These are phyloP conservation scores for Bungarus multicinctus DNA, from an alignment of 2,113 vertebrate species.

Conservation along the genomic window DNA sequence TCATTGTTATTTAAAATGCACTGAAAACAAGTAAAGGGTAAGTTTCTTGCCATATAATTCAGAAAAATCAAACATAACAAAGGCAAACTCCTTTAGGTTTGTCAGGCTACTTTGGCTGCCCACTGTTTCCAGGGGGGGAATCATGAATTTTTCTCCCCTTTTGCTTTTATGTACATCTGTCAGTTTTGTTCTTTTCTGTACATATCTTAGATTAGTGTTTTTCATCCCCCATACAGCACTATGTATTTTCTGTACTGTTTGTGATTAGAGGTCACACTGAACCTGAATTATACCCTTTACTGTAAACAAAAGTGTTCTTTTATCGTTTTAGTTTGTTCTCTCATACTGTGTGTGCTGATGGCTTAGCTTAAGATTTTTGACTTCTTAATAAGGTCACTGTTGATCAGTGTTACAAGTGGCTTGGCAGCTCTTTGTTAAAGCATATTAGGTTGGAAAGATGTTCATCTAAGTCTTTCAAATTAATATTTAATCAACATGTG, in stretches of 20 bases:
- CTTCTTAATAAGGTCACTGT: constrained; percentile 80
- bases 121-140: constrained; percentile 63
- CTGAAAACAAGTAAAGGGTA: constrained; percentile 67
- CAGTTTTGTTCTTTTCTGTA: constrained; percentile 69
- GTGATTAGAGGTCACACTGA: constrained; percentile 72
- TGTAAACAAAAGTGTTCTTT: constrained; percentile 74
- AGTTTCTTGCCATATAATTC: constrained; percentile 57
- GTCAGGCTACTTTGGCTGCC: constrained; percentile 30
- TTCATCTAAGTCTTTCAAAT: constrained; percentile 77
- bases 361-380: constrained; percentile 77
- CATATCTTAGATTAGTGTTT: constrained; percentile 66
- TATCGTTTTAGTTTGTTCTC: constrained; percentile 68
- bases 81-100: constrained; percentile 51
- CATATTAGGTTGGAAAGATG: constrained; percentile 76
- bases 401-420: constrained; percentile 82
- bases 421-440: constrained; percentile 80
- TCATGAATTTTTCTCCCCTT: constrained; percentile 58
- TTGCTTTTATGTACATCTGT: constrained; percentile 66
- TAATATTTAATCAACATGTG: constrained; percentile 83
- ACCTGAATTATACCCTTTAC: constrained; percentile 68
- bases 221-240: constrained; percentile 69
- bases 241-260: constrained; percentile 80
- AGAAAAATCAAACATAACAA: constrained; percentile 46
- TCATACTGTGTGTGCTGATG: constrained; percentile 82
- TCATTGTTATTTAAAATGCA: constrained; percentile 61